phyloP scores from a whole-genome alignment of 2,797 vertebrate species.

The Dromococcyx pavoninus region DNA sequence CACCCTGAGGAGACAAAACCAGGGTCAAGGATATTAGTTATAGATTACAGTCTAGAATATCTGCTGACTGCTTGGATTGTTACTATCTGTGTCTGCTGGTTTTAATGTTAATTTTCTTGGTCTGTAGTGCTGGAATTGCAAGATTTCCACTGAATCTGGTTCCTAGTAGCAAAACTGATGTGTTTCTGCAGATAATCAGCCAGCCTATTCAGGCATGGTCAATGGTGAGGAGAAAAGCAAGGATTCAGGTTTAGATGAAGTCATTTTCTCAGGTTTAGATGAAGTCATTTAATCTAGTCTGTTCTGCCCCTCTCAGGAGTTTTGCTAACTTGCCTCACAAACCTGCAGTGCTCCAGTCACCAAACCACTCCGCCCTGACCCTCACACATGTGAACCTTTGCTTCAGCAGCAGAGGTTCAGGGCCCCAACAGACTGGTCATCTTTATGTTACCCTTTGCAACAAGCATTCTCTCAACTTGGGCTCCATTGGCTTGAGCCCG shows the following conservation, averaged over 20 bases:
- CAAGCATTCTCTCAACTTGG: neutral
- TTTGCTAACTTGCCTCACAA: neutral
- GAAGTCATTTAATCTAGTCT: neutral
- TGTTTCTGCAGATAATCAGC: neutral
- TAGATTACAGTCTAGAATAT: neutral
- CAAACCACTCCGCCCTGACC: neutral
- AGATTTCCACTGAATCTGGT: neutral
- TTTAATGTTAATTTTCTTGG: neutral
- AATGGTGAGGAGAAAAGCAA: neutral
- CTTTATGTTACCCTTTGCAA: neutral
- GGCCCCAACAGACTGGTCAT: neutral
- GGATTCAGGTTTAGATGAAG: neutral
- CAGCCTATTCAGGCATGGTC: neutral
- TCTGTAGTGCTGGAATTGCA: neutral
- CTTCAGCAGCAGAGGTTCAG: neutral
- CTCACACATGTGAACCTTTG: accelerated
- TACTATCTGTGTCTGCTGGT: neutral
- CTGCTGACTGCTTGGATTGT: neutral
- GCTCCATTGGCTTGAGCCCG: neutral
- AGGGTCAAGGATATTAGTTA: neutral
- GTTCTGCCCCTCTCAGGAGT: neutral
- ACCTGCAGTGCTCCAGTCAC: neutral
- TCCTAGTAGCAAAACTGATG: neutral
- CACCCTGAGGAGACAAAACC: slow-evolving; percentile 79
- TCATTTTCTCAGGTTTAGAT: neutral